phyloP scores from a whole-genome alignment of 2,113 vertebrate species.

The Actinemys pallida region DNA sequence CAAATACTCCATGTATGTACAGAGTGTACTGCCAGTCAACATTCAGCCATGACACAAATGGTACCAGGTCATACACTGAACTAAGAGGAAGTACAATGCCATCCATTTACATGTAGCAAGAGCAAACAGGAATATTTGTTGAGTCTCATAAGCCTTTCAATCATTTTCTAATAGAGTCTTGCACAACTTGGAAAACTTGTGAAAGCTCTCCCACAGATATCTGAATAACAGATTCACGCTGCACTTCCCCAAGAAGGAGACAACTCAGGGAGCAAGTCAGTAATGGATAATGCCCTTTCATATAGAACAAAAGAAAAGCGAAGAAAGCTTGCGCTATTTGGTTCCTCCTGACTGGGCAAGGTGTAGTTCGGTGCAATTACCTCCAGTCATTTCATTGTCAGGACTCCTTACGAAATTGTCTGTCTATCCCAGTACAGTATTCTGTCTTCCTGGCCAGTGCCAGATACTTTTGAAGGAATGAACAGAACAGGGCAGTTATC shows the following conservation, averaged over 20 bases:
- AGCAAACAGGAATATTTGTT: conserved; percentile 18
- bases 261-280: not conserved
- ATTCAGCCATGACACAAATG: conserved; percentile 8
- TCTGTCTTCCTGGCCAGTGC: not conserved
- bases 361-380: not conserved
- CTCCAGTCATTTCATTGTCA: not conserved
- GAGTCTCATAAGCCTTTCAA: not conserved
- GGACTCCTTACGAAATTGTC: not conserved
- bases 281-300: not conserved
- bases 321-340: not conserved
- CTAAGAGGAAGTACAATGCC: not conserved
- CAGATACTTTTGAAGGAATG: not conserved
- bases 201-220: not conserved
- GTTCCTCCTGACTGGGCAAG: not conserved
- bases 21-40: not conserved
- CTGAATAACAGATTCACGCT: not conserved
- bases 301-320: not conserved
- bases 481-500: not conserved
- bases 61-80: not conserved
- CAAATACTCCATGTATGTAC: conserved; percentile 17
- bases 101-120: conserved; percentile 9
- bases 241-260: not conserved
- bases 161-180: conserved; percentile 30
- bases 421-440: not conserved
- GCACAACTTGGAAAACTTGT: not conserved